A percentile compares a stretch with the other conserved stretches of the same genome.
Evolutionary conservation across 2,888 invertebrate genomes (phyloP).

Genomic region (Anticlea derivata): DNA sequence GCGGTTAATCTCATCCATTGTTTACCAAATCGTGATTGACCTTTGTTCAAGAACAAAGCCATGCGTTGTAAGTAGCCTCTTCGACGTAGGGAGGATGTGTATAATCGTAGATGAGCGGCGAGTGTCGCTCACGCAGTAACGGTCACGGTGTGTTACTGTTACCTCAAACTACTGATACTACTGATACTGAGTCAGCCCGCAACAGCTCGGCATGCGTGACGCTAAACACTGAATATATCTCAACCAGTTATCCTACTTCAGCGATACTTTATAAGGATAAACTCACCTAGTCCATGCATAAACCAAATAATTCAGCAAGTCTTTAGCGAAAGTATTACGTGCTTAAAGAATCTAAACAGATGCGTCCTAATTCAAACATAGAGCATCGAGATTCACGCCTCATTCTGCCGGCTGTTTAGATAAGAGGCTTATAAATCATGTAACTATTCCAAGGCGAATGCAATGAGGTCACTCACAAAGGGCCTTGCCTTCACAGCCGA

Average conservation of each 20-base stretch:
- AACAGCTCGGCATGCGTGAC: constrained; percentile 38
- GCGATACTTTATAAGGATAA: constrained; percentile 25
- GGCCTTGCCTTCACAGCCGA: constrained; percentile 73
- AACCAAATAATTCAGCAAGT: constrained; percentile 8
- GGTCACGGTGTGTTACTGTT: constrained; percentile 70
- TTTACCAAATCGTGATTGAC: constrained; percentile 49
- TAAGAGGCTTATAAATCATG: constrained; percentile 72
- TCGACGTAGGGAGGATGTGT: constrained; percentile 46
- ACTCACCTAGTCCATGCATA: constrained; percentile 9
- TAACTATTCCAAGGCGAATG: constrained; percentile 80
- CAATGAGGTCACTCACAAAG: constrained; percentile 78
- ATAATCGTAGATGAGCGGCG: constrained; percentile 49
- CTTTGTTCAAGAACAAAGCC: constrained; percentile 52
- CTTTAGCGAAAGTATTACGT: constrained; percentile 22
- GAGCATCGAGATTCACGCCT: constrained; percentile 50
- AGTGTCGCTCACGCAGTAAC: constrained; percentile 70
- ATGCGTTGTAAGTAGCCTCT: constrained; percentile 39
- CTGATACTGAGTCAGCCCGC: constrained; percentile 59
- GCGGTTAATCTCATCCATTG: constrained; percentile 38
- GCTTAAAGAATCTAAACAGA: constrained; percentile 32
- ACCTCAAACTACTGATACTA: constrained; percentile 71
- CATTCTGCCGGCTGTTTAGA: constrained; percentile 63
- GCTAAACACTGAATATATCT: constrained; percentile 39
- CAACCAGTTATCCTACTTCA: constrained; percentile 45
- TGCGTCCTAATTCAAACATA: constrained; percentile 42